Percentiles rank a stretch among this genome's conserved stretches.
These are phyloP conservation scores for Baryphthengus martii DNA, from an alignment of 2,113 vertebrate species.

Conservation along the genomic window DNA sequence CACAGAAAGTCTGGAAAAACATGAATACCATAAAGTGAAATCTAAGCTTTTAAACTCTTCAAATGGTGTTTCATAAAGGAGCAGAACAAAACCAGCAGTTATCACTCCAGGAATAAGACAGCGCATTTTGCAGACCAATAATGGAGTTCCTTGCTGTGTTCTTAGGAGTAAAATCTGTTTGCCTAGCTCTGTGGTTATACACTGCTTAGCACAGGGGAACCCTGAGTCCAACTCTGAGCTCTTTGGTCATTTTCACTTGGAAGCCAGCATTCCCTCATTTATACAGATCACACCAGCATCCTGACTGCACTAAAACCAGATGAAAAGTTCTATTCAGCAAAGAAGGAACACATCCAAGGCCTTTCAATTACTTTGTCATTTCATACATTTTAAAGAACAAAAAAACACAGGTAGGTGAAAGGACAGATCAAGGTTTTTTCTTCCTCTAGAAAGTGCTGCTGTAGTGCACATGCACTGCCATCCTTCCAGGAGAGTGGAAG, in stretches of 20 bases:
- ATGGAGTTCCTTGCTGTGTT: not conserved
- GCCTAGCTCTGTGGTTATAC: not conserved
- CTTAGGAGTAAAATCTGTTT: not conserved
- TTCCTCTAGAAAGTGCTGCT: not conserved
- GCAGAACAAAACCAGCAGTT: not conserved
- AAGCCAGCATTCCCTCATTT: not conserved
- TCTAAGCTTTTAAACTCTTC: conserved; percentile 16
- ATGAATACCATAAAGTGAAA: not conserved
- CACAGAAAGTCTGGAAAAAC: conserved; percentile 5
- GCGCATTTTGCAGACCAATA: not conserved
- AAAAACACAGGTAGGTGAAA: not conserved
- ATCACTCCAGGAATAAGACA: not conserved
- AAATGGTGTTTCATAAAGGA: conserved; percentile 24
- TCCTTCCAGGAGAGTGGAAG: rapidly evolving
- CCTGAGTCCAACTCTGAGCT: not conserved
- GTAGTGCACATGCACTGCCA: not conserved
- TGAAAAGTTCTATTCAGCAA: not conserved
- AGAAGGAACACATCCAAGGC: not conserved
- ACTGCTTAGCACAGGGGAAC: not conserved
- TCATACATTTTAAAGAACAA: not conserved
- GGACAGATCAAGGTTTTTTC: not conserved
- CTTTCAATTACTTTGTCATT: not conserved
- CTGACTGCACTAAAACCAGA: not conserved
- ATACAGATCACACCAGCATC: not conserved
- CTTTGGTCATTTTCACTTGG: not conserved